Conservation (phyloP, 2,888 invertebrate genomes). For the Steromphala cineraria region DNA sequence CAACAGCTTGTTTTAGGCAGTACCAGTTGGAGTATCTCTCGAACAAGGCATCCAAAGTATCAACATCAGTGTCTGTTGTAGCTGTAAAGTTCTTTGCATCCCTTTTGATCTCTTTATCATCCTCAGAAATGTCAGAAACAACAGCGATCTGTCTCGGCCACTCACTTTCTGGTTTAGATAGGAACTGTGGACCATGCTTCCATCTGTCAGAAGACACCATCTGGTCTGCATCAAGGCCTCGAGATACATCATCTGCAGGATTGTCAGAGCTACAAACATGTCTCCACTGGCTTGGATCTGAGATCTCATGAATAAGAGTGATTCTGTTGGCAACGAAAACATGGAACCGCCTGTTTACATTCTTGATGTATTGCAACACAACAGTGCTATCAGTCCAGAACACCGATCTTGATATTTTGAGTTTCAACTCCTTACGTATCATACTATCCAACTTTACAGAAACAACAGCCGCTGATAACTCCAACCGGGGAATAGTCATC, state of each 20-base stretch:
- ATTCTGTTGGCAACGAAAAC: no score
- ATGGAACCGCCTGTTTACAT: neutral
- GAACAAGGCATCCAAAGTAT: neutral
- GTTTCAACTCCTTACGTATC: neutral
- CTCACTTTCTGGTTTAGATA: neutral
- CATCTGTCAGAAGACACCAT: conserved; percentile 23
- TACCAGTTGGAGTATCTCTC: neutral
- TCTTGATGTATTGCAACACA: conserved; percentile 21
- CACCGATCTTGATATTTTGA: neutral
- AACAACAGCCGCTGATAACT: conserved; percentile 8
- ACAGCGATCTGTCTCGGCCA: neutral
- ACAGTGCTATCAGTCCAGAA: conserved; percentile 25
- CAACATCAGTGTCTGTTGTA: neutral
- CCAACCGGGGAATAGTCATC: conserved; percentile 4
- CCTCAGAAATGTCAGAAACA: neutral
- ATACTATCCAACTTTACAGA: conserved; percentile 1
- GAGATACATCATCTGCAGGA: conserved; percentile 36
- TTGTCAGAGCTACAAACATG: conserved; percentile 31
- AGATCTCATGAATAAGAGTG: neutral
- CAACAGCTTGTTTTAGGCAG: neutral
- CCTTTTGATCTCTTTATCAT: neutral
- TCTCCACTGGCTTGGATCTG: conserved; percentile 34
- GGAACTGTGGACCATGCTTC: conserved; percentile 35
- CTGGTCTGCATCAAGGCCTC: conserved; percentile 28
- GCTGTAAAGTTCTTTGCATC: neutral